Evolutionary conservation across 2,888 invertebrate species (phyloP).

Genomic region (Aphodius sticticus): DNA sequence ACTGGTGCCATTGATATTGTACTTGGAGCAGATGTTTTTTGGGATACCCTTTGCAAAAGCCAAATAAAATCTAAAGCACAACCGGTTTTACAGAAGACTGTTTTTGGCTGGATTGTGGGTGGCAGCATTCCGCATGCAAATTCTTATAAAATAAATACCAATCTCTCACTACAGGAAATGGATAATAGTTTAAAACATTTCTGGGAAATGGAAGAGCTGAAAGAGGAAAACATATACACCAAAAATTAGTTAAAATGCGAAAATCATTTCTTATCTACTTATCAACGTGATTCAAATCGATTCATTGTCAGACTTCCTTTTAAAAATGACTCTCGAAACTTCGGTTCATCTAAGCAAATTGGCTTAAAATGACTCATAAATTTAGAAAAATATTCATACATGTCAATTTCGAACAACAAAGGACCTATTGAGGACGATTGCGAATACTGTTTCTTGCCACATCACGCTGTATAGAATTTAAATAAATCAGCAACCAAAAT

Average conservation of each 20-base stretch:
- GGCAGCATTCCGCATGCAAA: background rate
- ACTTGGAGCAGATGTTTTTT: conserved; percentile 20
- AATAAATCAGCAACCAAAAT: conserved; percentile 29
- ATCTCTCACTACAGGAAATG: background rate
- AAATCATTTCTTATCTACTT: background rate
- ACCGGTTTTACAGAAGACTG: background rate
- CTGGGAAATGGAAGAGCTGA: conserved; percentile 7
- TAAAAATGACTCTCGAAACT: background rate
- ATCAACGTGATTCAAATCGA: background rate
- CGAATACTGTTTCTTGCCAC: conserved; percentile 28
- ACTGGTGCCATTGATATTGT: conserved; percentile 6
- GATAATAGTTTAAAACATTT: background rate
- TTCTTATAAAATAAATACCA: background rate
- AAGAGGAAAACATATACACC: background rate
- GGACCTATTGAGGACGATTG: background rate
- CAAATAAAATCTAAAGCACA: background rate
- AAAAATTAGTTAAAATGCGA: background rate
- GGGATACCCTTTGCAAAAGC: conserved; percentile 17
- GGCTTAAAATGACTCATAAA: background rate
- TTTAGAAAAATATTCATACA: background rate
- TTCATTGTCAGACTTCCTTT: conserved; percentile 6
- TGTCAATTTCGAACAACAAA: background rate
- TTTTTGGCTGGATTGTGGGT: conserved; percentile 11
- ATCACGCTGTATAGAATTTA: conserved; percentile 31
- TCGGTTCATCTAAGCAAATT: conserved; percentile 4